Conservation (phyloP, 2,113 vertebrate genomes). For the Melospiza georgiana region DNA sequence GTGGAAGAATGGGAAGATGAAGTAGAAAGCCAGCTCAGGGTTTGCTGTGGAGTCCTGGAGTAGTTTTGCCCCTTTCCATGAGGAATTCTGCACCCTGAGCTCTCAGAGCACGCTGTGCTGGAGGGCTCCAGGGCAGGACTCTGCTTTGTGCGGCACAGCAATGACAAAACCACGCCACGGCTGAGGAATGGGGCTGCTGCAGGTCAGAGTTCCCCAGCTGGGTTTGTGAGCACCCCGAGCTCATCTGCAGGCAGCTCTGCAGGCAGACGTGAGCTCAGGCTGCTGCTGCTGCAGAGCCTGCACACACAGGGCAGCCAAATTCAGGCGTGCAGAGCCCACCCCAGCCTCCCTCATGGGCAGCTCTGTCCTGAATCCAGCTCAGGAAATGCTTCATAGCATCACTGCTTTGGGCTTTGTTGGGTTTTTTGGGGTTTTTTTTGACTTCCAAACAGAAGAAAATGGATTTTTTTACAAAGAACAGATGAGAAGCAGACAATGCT, state of each 20-base stretch:
- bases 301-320: neutral
- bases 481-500: neutral
- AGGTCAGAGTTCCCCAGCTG: neutral
- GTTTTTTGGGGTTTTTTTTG: rapidly evolving
- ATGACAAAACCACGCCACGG: rapidly evolving
- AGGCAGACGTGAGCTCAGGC: neutral
- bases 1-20: neutral
- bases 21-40: neutral
- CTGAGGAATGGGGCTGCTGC: neutral
- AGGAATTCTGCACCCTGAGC: neutral
- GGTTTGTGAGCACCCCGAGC: neutral
- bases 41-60: constrained; percentile 39
- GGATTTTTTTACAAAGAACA: neutral
- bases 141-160: rapidly evolving
- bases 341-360: rapidly evolving
- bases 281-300: neutral
- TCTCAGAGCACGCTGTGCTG: neutral
- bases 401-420: rapidly evolving
- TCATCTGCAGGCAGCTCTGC: neutral
- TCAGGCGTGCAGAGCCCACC: neutral
- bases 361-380: neutral
- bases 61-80: constrained; percentile 5
- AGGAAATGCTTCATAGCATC: neutral
- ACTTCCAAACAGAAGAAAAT: neutral
- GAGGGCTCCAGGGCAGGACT: neutral